Evolutionary conservation across 2,888 invertebrate genomes (phyloP).

Genomic region (Macaria liturata): DNA sequence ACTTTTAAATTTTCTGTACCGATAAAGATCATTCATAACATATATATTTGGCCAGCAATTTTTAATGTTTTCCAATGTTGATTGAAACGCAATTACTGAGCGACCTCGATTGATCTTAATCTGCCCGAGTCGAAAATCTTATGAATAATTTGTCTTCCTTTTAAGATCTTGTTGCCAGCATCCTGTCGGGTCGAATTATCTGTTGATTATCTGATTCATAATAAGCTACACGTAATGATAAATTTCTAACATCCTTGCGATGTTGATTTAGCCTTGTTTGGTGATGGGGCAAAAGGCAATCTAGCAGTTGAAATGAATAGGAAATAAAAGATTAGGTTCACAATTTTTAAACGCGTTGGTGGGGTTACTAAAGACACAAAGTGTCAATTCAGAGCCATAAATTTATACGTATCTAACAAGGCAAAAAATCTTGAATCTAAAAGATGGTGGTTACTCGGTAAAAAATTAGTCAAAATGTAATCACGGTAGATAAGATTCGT

Average conservation of each 20-base stretch:
- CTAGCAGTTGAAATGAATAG: too few species aligned
- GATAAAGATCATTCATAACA: too few species aligned
- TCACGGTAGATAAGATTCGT: too few species aligned
- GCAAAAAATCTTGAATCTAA: too few species aligned
- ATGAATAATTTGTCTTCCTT: constrained; percentile 55
- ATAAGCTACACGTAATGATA: constrained; percentile 32
- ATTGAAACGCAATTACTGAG: constrained; percentile 43
- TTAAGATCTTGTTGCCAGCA: constrained; percentile 36
- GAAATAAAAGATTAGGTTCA: too few species aligned
- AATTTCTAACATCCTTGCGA: constrained; percentile 33
- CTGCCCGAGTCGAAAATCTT: constrained; percentile 48
- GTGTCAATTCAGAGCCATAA: too few species aligned
- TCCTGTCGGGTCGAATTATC: constrained; percentile 36
- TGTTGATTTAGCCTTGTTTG: constrained; percentile 29
- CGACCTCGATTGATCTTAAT: constrained; percentile 57
- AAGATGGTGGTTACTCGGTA: too few species aligned
- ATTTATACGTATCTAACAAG: too few species aligned
- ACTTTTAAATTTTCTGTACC: too few species aligned
- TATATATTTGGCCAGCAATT: neutral
- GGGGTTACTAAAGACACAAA: too few species aligned
- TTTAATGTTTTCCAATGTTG: constrained; percentile 1
- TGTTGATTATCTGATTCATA: constrained; percentile 34
- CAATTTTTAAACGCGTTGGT: too few species aligned
- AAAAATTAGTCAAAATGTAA: too few species aligned
- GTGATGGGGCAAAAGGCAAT: constrained; percentile 12